These are phyloP conservation scores for Sphinx pinastri DNA, from an alignment of 2,888 invertebrate genomes.

Conservation along the genomic window DNA sequence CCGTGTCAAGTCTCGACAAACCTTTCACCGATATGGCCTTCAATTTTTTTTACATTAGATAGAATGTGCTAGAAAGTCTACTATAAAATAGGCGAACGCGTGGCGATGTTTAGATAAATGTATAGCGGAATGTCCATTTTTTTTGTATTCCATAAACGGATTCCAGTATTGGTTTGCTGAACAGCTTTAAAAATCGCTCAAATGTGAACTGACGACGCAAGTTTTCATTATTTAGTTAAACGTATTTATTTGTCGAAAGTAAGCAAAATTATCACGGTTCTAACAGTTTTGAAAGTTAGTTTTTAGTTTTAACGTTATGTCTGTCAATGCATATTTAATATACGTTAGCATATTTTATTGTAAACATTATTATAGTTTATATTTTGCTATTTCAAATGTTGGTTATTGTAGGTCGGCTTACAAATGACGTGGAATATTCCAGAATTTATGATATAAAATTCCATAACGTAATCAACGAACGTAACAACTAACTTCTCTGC, in stretches of 20 bases:
- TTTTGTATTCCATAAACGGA: constrained; percentile 26
- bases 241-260: constrained; percentile 62
- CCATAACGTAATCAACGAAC: background rate
- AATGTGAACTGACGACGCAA: constrained; percentile 52
- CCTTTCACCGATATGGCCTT: constrained; percentile 65
- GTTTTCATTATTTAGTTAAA: constrained; percentile 53
- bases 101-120: constrained; percentile 18
- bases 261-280: constrained; percentile 52
- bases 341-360: constrained; percentile 72
- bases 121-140: constrained; percentile 13
- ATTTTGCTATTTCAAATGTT: constrained; percentile 68
- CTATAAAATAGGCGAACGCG: constrained; percentile 11
- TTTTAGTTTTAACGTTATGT: constrained; percentile 62
- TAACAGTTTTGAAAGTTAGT: constrained; percentile 58
- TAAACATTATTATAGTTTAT: constrained; percentile 68
- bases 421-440: constrained; percentile 32
- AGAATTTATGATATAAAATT: background rate
- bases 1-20: constrained; percentile 38
- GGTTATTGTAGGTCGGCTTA: constrained; percentile 51
- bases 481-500: constrained; percentile 34
- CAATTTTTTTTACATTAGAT: constrained; percentile 52
- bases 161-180: constrained; percentile 44
- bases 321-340: constrained; percentile 71
- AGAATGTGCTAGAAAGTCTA: constrained; percentile 47
- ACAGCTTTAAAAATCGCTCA: constrained; percentile 71